A percentile compares a stretch with the other conserved stretches of the same genome.
These are phyloP conservation scores for Leucophora obtusa DNA, from an alignment of 2,888 invertebrate genomes.

Conservation along the genomic window DNA sequence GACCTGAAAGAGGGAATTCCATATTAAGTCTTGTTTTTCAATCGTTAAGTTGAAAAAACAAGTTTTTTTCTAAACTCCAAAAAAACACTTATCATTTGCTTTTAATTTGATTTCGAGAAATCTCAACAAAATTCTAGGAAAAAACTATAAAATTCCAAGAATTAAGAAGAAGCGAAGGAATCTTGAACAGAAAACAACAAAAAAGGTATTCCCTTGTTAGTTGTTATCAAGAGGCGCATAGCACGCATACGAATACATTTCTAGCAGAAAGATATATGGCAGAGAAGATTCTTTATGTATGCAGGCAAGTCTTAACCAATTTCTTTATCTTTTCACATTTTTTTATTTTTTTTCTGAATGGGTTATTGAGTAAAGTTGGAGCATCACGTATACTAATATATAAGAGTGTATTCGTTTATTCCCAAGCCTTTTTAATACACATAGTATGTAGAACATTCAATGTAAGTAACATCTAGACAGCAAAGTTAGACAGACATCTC, in stretches of 20 bases:
- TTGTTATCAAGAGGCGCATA: constrained; percentile 63
- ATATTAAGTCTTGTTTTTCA: constrained; percentile 19
- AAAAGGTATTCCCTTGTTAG: constrained; percentile 75
- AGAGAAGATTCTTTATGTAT: constrained; percentile 40
- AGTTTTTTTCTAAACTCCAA: constrained; percentile 21
- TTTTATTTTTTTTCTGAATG: constrained; percentile 4
- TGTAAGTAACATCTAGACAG: constrained; percentile 39
- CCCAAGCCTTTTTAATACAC: constrained; percentile 33
- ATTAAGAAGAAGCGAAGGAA: constrained; percentile 67
- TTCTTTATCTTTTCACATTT: constrained; percentile 65
- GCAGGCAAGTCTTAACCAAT: constrained; percentile 64
- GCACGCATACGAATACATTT: constrained; percentile 1
- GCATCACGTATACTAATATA: constrained; percentile 8
- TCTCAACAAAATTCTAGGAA: constrained; percentile 73
- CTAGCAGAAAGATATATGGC: background rate
- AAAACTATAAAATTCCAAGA: constrained; percentile 75
- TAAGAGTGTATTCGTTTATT: constrained; percentile 31
- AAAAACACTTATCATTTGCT: constrained; percentile 58
- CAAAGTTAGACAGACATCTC: constrained; percentile 59
- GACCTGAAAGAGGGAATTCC: constrained; percentile 57
- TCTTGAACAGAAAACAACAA: constrained; percentile 37
- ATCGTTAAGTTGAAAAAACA: constrained; percentile 26
- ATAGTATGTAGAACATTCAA: background rate
- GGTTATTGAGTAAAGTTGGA: constrained; percentile 20
- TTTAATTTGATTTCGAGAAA: constrained; percentile 69